A percentile compares a stretch with the other conserved stretches of the same genome.
Conservation (phyloP, 2,797 vertebrate genomes). For the Eulemur mongoz region DNA sequence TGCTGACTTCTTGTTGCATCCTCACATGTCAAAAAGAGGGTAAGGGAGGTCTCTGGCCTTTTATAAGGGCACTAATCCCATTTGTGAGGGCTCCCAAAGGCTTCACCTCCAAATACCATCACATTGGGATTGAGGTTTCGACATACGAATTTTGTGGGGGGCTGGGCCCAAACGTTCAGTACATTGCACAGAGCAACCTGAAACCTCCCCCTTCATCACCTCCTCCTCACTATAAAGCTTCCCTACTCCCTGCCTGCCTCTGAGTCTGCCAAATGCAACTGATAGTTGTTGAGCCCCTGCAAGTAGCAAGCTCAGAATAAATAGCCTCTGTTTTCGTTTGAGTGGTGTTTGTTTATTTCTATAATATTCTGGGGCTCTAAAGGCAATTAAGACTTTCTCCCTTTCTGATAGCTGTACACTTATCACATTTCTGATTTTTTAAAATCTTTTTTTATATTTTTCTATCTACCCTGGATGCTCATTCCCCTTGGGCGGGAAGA, state of each 20-base stretch:
- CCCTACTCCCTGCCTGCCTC: not conserved
- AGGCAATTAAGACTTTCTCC: not conserved
- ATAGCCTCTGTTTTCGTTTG: not conserved
- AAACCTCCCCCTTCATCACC: not conserved
- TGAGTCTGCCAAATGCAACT: not conserved
- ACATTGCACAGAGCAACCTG: not conserved
- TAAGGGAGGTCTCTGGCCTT: not conserved
- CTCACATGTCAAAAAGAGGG: not conserved
- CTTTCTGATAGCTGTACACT: not conserved
- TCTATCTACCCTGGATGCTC: too few species aligned
- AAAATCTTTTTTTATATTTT: too few species aligned
- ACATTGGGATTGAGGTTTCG: not conserved
- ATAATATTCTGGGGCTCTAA: conserved; percentile 42
- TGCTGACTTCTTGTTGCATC: not conserved
- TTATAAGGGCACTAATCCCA: not conserved
- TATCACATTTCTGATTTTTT: not conserved
- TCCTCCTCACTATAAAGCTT: not conserved
- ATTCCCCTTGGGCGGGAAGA: too few species aligned
- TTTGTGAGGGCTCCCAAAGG: not conserved
- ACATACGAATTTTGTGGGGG: too few species aligned
- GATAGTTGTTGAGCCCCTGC: not conserved
- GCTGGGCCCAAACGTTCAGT: not conserved
- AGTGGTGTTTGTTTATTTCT: not conserved
- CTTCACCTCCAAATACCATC: not conserved
- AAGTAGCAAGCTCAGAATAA: not conserved